A percentile compares a stretch with the other conserved stretches of the same genome.
These are phyloP conservation scores for Coreius guichenoti DNA, from an alignment of 2,797 vertebrate genomes.

Conservation along the genomic window DNA sequence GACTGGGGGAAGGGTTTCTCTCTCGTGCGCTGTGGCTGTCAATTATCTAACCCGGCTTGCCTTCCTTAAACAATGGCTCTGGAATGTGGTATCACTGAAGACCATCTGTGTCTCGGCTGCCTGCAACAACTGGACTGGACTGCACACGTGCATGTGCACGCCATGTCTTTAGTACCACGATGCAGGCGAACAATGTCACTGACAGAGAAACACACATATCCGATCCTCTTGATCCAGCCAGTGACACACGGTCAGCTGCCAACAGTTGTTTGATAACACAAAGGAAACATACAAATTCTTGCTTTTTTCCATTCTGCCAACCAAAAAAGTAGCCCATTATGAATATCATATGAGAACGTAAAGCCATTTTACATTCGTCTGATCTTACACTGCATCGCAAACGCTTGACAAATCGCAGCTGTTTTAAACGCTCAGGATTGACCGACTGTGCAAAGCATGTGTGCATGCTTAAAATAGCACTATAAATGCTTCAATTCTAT, in stretches of 20 bases:
- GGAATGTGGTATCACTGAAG: constrained; percentile 84
- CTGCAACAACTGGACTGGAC: constrained; percentile 86
- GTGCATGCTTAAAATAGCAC: constrained; percentile 29
- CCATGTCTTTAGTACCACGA: constrained; percentile 37
- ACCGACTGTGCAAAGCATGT: neutral
- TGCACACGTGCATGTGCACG: constrained; percentile 46
- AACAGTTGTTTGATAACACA: neutral
- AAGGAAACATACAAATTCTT: neutral
- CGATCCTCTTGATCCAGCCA: neutral
- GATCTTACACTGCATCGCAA: neutral
- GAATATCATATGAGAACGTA: neutral
- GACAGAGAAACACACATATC: constrained; percentile 32
- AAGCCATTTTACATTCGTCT: neutral
- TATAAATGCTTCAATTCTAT: neutral
- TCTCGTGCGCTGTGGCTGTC: constrained; percentile 77
- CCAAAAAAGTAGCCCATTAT: neutral
- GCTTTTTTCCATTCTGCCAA: neutral
- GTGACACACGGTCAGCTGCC: neutral
- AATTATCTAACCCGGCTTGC: constrained; percentile 82
- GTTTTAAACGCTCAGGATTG: neutral
- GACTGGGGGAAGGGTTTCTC: constrained; percentile 63
- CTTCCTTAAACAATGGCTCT: constrained; percentile 85
- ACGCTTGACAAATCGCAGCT: neutral
- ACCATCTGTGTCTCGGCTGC: constrained; percentile 85
- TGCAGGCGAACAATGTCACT: constrained; percentile 41